A percentile compares a stretch with the other conserved stretches of the same genome.
Conservation (phyloP, 2,888 invertebrate genomes). For the Acleris literana region DNA sequence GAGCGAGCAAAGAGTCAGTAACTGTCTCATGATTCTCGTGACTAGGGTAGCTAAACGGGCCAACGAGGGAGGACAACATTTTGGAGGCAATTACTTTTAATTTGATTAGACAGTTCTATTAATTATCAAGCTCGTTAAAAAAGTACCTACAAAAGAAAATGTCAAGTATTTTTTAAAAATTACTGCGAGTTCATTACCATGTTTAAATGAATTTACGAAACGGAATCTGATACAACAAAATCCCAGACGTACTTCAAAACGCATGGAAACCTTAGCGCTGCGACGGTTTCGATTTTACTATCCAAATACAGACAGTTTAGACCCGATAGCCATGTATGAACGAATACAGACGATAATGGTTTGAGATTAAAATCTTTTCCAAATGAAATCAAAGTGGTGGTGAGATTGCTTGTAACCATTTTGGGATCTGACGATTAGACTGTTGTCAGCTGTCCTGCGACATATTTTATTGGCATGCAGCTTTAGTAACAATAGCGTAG, state of each 20-base stretch:
- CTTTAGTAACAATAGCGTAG: background rate
- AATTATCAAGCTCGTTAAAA: too few species aligned
- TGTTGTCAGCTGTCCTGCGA: constrained; percentile 31
- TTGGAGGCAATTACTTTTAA: constrained; percentile 25
- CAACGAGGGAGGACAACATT: constrained; percentile 41
- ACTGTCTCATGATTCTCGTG: constrained; percentile 50
- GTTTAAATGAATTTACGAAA: background rate
- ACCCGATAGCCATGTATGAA: constrained; percentile 73
- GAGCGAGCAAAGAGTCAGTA: constrained; percentile 49
- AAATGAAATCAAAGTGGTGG: constrained; percentile 75
- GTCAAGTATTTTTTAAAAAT: too few species aligned
- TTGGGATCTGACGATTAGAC: constrained; percentile 51
- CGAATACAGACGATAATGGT: constrained; percentile 71
- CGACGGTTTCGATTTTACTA: constrained; percentile 60
- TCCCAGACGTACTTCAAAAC: constrained; percentile 7
- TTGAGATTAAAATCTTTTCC: constrained; percentile 72
- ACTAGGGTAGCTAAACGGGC: constrained; percentile 43
- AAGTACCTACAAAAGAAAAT: too few species aligned
- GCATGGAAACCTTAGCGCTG: constrained; percentile 38
- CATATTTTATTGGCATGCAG: constrained; percentile 22
- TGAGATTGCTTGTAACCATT: constrained; percentile 53
- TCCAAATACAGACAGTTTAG: constrained; percentile 63
- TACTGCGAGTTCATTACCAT: too few species aligned
- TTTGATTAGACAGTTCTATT: constrained; percentile 2
- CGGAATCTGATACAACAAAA: constrained; percentile 2